Base-by-base conservation (phyloP, 2,888 invertebrate species). In the Drosophila melanocephala region DNA sequence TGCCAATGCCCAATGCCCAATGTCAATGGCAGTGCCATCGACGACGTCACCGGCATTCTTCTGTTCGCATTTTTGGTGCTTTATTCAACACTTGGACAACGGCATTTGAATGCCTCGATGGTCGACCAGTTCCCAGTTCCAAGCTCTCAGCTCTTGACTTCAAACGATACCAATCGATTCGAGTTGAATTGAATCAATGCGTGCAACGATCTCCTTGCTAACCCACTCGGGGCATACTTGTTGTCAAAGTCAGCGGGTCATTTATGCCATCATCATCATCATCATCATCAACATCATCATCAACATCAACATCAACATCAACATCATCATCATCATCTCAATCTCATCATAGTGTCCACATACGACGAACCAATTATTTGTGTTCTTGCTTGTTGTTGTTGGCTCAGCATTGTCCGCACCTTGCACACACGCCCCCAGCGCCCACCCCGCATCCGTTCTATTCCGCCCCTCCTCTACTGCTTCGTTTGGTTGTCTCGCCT, bases 241-340 rank as follows among this genome's bases (percentile, higher is more conserved):
- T 74, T 81, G 79, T 81, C 81, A 81, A 81, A 81, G 81, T 81
- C 81, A 81, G 81, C 81, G 77, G 81, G 81, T 79, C 81, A 81
- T 81, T 78, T 75, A 75, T 78, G 81, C 78, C 73, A 81, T 73
- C 66, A 61, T 58, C 72, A 53, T 73, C 72, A 65, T 62, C 77
- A 59, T 50, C 64, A 42, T 35, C 32, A 37, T n/a, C 51, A 19
- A n/a, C 39, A n/a, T 33, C 51, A 52, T 33, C 5, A 47, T n/a
- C 39, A 32, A 19, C 61, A 35, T n/a, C 42, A 35, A 35, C 60
- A 60, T 37, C 51, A 28, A 52, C 33, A 33, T 57, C 6, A 1
- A 3, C 71, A 16, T 33, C 77, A 55, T 35, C 63, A 35, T 32
- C 57, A 22, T 50, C 39, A 16, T 28, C 26, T 47, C 9, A 28